A percentile compares a stretch with the other conserved stretches of the same genome.
Evolutionary conservation across 1,140 invertebrate genomes (phyloP).

Genomic region (Zaprionus africanus): DNA sequence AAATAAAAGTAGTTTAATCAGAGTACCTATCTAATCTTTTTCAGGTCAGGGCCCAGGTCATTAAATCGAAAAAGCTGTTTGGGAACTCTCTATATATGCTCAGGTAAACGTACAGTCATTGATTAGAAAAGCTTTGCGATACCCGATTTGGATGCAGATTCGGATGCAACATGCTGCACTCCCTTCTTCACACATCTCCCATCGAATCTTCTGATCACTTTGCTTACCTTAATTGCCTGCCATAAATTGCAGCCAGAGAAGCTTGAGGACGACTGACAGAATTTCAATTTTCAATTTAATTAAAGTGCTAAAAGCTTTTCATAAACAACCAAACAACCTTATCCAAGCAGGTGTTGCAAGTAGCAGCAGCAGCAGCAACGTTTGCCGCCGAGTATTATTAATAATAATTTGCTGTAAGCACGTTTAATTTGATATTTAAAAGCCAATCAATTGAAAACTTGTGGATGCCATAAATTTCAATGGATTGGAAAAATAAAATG

Average conservation of each 20-base stretch:
- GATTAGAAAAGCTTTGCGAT: neutral
- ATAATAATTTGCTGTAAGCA: constrained; percentile 62
- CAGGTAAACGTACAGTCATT: too few relatives aligned
- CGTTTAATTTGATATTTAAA: constrained; percentile 60
- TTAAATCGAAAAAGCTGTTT: too few relatives aligned
- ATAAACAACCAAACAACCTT: constrained; percentile 36
- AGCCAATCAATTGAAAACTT: constrained; percentile 73
- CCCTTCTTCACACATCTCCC: neutral
- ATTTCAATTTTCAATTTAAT: constrained; percentile 55
- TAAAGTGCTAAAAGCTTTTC: constrained; percentile 71
- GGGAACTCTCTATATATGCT: too few relatives aligned
- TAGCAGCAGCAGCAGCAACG: constrained; percentile 2
- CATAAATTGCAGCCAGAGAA: constrained; percentile 52
- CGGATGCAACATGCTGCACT: neutral
- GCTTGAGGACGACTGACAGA: constrained; percentile 28
- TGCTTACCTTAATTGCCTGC: constrained; percentile 53
- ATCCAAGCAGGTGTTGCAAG: constrained; percentile 45
- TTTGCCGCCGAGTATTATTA: constrained; percentile 42
- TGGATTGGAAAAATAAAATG: constrained; percentile 43
- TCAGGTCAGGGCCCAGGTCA: too few relatives aligned
- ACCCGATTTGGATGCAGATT: neutral
- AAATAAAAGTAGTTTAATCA: too few relatives aligned
- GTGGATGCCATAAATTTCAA: constrained; percentile 73
- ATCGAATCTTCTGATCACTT: constrained; percentile 38
- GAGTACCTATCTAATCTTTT: too few relatives aligned